Evolutionary conservation across 2,888 invertebrate species (phyloP), one percentile per base, ranked within the genome.

Genomic region (Diachrysia chrysitis): DNA sequence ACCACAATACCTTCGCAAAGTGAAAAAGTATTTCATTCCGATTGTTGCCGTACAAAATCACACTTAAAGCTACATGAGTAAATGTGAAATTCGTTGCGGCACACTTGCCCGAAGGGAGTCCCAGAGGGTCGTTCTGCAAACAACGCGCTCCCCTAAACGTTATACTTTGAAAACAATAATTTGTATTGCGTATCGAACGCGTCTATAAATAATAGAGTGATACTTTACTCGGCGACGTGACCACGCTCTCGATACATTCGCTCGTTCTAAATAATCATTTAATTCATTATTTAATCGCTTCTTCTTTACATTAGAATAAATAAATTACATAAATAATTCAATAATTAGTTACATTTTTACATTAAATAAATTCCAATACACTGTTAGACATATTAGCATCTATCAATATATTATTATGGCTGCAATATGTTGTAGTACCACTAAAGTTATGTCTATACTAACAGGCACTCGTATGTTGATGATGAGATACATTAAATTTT

Each of bases 131-230:
- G 92, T 89, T 93, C 87, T 85, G 90, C 93, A 95, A 95, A 95
- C 95, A 95, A 89, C 89, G 89, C 85, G 90, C 91, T 92, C 94
- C 95, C 95, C 94, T 94, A 94, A 95, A 94, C 94, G 94, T 94
- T 95, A 95, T 95, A 95, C 95, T 95, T 95, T 95, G 95, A 95
- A 95, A 95, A 95, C 95, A 95, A 95, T 95, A 95, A 95, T 95
- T 95, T 95, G 95, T 95, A 95, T 95, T 95, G 94, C 95, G 95
- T 95, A 95, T 95, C 95, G 95, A 95, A 95, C 94, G 94, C 92
- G 91, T 92, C 91, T 85, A 95, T 95, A 94, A 95, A 95, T 95
- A 95, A 95, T 95, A 94, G 91, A 95, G 95, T 95, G 95, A 93
- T 94, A 94, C 92, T 92, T 90, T 88, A 90, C 85, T 88, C 88